These are phyloP conservation scores for Porphyrio hochstetteri DNA, from an alignment of 2,113 vertebrate species.

Conservation along the genomic window DNA sequence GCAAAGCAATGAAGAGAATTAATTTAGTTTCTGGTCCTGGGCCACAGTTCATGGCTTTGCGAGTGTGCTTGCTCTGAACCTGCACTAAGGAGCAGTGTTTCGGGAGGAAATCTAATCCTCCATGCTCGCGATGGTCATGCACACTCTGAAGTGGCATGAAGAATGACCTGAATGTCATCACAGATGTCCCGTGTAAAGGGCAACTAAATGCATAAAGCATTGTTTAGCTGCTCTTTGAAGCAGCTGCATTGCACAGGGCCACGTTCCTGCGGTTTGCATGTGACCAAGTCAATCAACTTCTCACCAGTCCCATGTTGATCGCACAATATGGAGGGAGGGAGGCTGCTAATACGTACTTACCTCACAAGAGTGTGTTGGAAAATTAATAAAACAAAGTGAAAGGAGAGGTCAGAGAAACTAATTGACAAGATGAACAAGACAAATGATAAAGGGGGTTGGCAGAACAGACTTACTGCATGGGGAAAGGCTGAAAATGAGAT, in stretches of 20 bases:
- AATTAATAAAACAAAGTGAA: not conserved
- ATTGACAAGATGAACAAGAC: not conserved
- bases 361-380: not conserved
- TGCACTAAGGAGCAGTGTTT: not conserved
- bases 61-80: rapidly evolving
- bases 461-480: not conserved
- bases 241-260: not conserved
- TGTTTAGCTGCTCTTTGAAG: no score
- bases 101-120: not conserved
- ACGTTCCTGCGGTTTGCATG: rapidly evolving
- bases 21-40: not conserved
- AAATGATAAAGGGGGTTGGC: not conserved
- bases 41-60: not conserved
- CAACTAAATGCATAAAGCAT: not conserved
- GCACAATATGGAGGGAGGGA: not conserved
- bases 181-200: not conserved
- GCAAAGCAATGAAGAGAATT: not conserved
- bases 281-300: not conserved
- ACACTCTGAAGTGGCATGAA: not conserved
- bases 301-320: rapidly evolving
- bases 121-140: rapidly evolving
- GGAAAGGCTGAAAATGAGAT: conserved; percentile 21
- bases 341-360: not conserved
- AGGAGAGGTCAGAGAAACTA: not conserved
- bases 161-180: not conserved